Base-by-base conservation (phyloP, 2,888 invertebrate genomes). In the Pycnomerus fuliginosus region DNA sequence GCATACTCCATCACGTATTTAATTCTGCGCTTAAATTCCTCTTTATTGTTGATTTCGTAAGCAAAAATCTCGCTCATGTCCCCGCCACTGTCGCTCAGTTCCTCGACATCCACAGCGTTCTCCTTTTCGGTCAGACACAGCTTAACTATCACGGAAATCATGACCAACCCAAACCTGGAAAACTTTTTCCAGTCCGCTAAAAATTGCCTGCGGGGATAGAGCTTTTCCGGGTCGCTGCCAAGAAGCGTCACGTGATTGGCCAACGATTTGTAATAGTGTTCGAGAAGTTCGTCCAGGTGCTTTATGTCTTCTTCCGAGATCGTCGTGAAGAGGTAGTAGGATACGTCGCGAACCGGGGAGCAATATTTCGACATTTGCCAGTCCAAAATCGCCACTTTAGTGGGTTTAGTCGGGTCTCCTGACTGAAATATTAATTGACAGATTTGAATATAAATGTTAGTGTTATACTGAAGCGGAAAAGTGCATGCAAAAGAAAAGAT, bases 241-340 rank as follows among this genome's bases (percentile, higher is more conserved):
- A 61, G 55, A 36, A 55, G 42, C 28, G 16, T 20, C 2, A 68
- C 39, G 36, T 36, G 48, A 1, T 41, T 37, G 1, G 58, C 54
- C 10, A 68, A 45, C 1, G 53, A 53, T 13, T 59, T 41, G 41
- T 69, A 53, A 41, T 70, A 70, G 8, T 52, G 35, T 12, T 59
- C 40, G 3, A 67, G 28, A 16, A 65, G 43, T n/a, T 53, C 40
- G 12, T 68, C 58, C 14, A 56, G 64, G 34, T 62, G 39, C 29
- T 55, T 20, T 1, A 64, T 38, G 14, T 57, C 46, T 16, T 62
- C 55, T 13, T 54, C 48, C 1, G 55, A 46, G 15, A 58, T 49
- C 15, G 55, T 55, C 5, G 58, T 56, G 35, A 62, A 67, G 11
- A 69, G 31, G 36, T 65, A 51, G 33, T 69, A 68, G 3, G 58